Evolutionary conservation across 2,113 vertebrate genomes (phyloP).

Genomic region (Okapia johnstoni): DNA sequence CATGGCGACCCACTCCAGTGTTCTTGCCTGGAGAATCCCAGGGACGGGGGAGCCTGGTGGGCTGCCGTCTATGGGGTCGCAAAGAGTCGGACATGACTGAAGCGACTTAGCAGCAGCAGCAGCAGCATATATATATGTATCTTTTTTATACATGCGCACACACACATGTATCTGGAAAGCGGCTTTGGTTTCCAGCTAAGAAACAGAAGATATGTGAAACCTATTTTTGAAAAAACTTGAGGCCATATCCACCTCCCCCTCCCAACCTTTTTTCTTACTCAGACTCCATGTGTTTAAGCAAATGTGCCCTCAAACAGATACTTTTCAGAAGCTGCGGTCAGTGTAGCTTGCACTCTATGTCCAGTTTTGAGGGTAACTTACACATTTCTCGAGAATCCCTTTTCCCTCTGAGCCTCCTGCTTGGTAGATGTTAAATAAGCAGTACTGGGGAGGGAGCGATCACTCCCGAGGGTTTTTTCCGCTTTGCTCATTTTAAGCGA

Average conservation of each 20-base stretch:
- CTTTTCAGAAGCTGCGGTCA: neutral
- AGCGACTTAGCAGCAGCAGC: too few species aligned
- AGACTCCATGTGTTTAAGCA: neutral
- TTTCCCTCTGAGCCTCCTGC: rapidly evolving
- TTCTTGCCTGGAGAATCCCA: too few species aligned
- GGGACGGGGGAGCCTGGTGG: too few species aligned
- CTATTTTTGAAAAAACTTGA: neutral
- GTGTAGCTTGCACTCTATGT: neutral
- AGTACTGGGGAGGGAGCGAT: rapidly evolving
- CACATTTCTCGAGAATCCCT: neutral
- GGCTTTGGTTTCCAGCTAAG: neutral
- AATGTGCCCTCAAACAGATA: neutral
- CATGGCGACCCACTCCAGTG: too few species aligned
- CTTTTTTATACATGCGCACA: neutral
- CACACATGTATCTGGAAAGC: rapidly evolving
- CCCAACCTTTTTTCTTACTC: neutral
- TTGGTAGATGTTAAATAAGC: neutral
- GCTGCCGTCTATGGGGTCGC: neutral
- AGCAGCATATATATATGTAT: too few species aligned
- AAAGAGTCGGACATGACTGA: neutral
- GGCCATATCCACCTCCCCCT: neutral
- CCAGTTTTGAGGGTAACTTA: neutral
- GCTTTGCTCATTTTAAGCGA: neutral
- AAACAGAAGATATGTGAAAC: rapidly evolving
- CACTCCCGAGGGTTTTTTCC: neutral